Evolutionary conservation across 2,888 invertebrate species (phyloP), one percentile per base, ranked within the genome.

Genomic region (Drosophila anomalata): DNA sequence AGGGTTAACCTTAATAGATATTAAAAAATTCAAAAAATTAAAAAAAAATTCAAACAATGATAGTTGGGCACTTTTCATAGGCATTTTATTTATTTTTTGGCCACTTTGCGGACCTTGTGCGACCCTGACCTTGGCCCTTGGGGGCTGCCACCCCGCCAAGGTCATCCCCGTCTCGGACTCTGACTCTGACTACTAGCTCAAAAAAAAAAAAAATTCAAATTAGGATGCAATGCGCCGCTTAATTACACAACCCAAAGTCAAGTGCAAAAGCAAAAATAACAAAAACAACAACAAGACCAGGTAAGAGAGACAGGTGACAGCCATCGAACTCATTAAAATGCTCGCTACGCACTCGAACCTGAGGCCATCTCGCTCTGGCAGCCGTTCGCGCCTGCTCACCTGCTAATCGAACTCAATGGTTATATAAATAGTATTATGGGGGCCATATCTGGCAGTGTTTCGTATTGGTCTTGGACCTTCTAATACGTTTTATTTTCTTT

Each of bases 321-420:
- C 20, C 79, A 79, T 75, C 68, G 41, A 48, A 20, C 75, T 84
- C 66, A 85, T 80, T 85, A 75, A 80, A 81, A 85, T 81, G 82
- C 82, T 73, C 58, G 53, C 63, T 57, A 61, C 42, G 52, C 52
- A 62, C 42, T 48, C 48, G n/a, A 57, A 44, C 44, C 14, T 36
- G n/a, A 5, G 36, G n/a, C 12, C 42, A 12, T 6, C 4, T 42
- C 54, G 17, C 26, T 26, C 41, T 53, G 9, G 11, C 8, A 29
- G 29, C 29, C 29, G 8, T 29, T 29, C 29, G 29, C 29, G 29
- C 29, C 7, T 29, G 29, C 29, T 29, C 29, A 29, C 29, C 29
- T 11, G n/a, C 5, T 17, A 5, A 12, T 5, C 33, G 33, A 33
- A 33, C 9, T 33, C 33, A 5, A 33, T 11, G n/a, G n/a, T n/a